Base-by-base conservation (phyloP, 2,888 invertebrate species). In the Oscheius sp. region DNA sequence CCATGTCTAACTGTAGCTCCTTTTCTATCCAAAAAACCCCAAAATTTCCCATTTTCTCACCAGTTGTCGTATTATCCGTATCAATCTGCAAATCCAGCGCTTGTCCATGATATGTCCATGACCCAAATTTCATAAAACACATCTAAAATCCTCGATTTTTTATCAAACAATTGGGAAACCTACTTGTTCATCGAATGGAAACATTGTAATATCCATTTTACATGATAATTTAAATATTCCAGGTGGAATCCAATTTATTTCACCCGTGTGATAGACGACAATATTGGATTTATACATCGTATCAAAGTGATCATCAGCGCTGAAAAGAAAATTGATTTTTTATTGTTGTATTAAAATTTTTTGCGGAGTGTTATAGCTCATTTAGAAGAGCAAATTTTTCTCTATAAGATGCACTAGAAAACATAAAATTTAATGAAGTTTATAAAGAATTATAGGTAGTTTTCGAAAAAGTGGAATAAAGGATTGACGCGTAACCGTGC, bases 101-200 rank as follows among this genome's bases (percentile, higher is more conserved):
- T 6, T 85, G 82, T 0, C 96, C 96, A 90, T 96, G 95, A 91
- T 97, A 96, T 83, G 97, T 96, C 98, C 98, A 98, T 90, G 96
- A 96, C 89, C 98, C 98, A 90, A 98, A 98, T 92, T 86, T 79
- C 75, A 85, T 72, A 46, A 75, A 80, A 29, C 81, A 81, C n/a
- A 77, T 77, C 63, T 68, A 55, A 55, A 69, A 1, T 12, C 56
- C 25, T 25, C 21, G 41, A 23, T 29, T 1, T 1, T 59, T 43
- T 35, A 12, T 56, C n/a, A 49, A 49, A 5, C 3, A 49, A 49
- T 5, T 49, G 49, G 21, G 18, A 49, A 72, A 55, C 73, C 74
- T 55, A 64, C 56, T 69, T 84, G 84, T 55, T 82, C 81, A 55
- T 84, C 84, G 58, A 84, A 84, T 0, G 84, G 84, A 69, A 84